phyloP scores from a whole-genome alignment of 2,888 invertebrate genomes.

The Chydorus sphaericus region DNA sequence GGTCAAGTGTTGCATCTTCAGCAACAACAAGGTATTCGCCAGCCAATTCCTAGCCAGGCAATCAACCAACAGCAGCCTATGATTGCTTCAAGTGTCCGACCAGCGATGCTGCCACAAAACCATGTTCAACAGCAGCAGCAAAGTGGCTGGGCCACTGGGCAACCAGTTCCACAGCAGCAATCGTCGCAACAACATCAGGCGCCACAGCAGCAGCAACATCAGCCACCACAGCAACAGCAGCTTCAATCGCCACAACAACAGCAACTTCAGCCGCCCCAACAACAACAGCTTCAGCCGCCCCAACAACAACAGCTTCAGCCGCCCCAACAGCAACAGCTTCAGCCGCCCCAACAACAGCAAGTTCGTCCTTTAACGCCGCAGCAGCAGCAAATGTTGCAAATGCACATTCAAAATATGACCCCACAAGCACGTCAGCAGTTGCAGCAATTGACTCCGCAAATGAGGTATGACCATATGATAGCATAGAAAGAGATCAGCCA shows the following conservation, averaged over 20 bases:
- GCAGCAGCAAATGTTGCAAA: slow-evolving; percentile 18
- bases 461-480: no score
- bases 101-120: slow-evolving; percentile 21
- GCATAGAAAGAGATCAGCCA: no score
- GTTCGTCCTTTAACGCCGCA: slow-evolving; percentile 7
- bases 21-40: no score
- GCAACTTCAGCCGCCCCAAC: neutral
- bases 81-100: no score
- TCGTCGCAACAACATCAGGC: slow-evolving; percentile 26
- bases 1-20: no score
- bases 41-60: no score
- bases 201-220: slow-evolving; percentile 23
- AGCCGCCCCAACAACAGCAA: slow-evolving; percentile 21
- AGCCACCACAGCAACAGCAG: slow-evolving; percentile 6
- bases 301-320: slow-evolving; percentile 45
- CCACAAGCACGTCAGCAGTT: slow-evolving; percentile 32
- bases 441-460: slow-evolving; percentile 28
- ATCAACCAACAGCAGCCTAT: no score
- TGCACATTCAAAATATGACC: slow-evolving; percentile 12
- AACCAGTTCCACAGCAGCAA: slow-evolving; percentile 23
- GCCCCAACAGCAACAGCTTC: slow-evolving; percentile 29
- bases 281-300: slow-evolving; percentile 30
- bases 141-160: no score
- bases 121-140: slow-evolving; percentile 19
- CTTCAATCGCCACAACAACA: slow-evolving; percentile 11